phyloP scores from a whole-genome alignment of 2,113 vertebrate genomes.

The Amazona guildingii region DNA sequence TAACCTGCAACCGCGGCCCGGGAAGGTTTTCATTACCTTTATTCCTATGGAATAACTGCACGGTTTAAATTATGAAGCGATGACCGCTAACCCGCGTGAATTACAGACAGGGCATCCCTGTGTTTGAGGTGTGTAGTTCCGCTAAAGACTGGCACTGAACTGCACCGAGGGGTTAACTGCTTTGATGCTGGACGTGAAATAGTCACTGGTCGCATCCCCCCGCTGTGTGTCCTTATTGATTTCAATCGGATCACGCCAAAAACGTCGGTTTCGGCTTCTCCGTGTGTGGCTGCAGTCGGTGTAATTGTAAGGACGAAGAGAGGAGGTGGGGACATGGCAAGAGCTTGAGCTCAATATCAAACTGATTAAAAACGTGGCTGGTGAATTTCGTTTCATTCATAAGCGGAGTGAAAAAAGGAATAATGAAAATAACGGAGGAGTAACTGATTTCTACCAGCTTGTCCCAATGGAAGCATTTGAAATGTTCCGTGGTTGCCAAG shows the following conservation, averaged over 20 bases:
- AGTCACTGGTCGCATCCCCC: not conserved
- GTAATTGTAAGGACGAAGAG: not conserved
- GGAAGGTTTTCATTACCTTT: not conserved
- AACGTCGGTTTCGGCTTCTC: not conserved
- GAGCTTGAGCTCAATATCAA: not conserved
- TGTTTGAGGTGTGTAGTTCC: not conserved
- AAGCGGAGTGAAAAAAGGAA: not conserved
- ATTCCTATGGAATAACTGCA: not conserved
- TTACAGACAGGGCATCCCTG: not conserved
- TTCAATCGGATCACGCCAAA: not conserved
- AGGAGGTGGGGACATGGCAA: not conserved
- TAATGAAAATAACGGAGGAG: not conserved
- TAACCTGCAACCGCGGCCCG: not conserved
- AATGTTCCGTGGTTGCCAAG: constrained; percentile 69
- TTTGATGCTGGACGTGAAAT: not conserved
- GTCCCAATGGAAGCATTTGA: constrained; percentile 54
- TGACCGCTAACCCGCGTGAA: not conserved
- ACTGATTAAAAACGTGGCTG: not conserved
- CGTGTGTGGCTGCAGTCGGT: not conserved
- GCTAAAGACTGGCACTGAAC: not conserved
- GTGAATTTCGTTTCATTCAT: not conserved
- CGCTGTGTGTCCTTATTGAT: fast-evolving
- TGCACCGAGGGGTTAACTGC: not conserved
- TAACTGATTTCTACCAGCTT: constrained; percentile 64
- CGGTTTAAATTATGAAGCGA: not conserved